Base-by-base conservation (phyloP, 2,888 invertebrate species). In the Diplazon laetatorius region DNA sequence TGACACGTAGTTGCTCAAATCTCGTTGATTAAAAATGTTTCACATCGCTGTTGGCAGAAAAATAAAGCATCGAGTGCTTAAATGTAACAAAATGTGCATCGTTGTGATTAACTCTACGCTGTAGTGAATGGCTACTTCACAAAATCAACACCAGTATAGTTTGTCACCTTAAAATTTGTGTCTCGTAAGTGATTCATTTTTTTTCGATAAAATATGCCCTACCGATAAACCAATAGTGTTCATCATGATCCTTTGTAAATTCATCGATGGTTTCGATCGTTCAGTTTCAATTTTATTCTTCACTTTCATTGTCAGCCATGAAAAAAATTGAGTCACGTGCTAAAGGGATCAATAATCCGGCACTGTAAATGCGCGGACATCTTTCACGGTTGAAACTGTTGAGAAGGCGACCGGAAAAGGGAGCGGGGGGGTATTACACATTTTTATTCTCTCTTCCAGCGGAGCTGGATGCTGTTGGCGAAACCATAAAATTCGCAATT, bases 401-500 rank as follows among this genome's bases (percentile, higher is more conserved):
- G 39, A 25, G 42, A n/a, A n/a, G n/a, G n/a, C n/a, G n/a, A n/a
- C n/a, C n/a, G n/a, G n/a, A n/a, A n/a, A n/a, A n/a, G n/a, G n/a
- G n/a, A n/a, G n/a, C n/a, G 52, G 25, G 39, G 22, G 16, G 42
- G 30, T 5, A 10, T 52, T 66, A 50, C 66, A 66, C 52, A 66
- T 66, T 66, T 66, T 52, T 50, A 66, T 66, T 66, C 50, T 48
- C 16, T 37, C 50, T 18, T 14, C n/a, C 39, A 42, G 25, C 52
- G n/a, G n/a, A 39, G 9, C 22, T 25, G 55, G 52, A 42, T 39
- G 22, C 52, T 52, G 39, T 55, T 66, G 16, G 18, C 30, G 66
- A 52, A 66, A 66, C 39, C 42, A 42, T 66, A 66, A 66, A 66
- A 66, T 66, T 37, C 16, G 42, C 66, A 66, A 55, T 66, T 66